These are phyloP conservation scores for Pangasianodon gigas DNA, from an alignment of 2,113 vertebrate genomes.

Conservation along the genomic window DNA sequence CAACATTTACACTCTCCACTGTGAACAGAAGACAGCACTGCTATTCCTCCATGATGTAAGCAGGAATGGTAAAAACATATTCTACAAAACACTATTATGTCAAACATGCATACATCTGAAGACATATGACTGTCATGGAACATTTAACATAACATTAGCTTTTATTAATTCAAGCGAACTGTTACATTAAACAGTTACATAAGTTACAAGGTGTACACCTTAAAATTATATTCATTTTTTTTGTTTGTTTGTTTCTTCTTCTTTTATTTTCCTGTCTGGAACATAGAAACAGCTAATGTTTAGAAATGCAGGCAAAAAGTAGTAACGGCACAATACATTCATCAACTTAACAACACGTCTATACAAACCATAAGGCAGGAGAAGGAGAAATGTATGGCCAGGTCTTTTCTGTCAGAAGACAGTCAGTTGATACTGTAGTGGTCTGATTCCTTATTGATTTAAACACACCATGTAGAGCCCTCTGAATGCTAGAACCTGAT, in stretches of 20 bases:
- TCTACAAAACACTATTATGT: not conserved
- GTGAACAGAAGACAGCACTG: not conserved
- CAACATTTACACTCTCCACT: not conserved
- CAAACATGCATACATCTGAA: not conserved
- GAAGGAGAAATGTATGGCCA: slow-evolving; percentile 56
- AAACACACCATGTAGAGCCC: not conserved
- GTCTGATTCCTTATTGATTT: slow-evolving; percentile 15
- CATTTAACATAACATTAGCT: slow-evolving; percentile 75
- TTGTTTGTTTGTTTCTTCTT: slow-evolving; percentile 62
- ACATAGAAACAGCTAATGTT: slow-evolving; percentile 87
- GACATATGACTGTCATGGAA: not conserved
- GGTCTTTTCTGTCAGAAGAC: slow-evolving; percentile 35
- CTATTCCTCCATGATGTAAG: not conserved
- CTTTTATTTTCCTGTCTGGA: slow-evolving; percentile 38
- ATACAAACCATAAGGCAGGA: slow-evolving; percentile 85
- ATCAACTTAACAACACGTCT: slow-evolving; percentile 85
- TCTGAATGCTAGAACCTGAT: slow-evolving; percentile 3
- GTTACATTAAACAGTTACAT: slow-evolving; percentile 96
- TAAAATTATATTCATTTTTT: slow-evolving; percentile 81
- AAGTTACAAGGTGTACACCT: slow-evolving; percentile 88
- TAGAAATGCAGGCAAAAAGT: slow-evolving; percentile 97
- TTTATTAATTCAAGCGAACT: slow-evolving; percentile 98
- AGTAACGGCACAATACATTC: slow-evolving; percentile 95
- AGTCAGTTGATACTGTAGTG: slow-evolving; percentile 29
- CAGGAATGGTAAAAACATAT: not conserved